These are phyloP conservation scores for Aporophyla nigra DNA, from an alignment of 2,888 invertebrate genomes.

Conservation along the genomic window DNA sequence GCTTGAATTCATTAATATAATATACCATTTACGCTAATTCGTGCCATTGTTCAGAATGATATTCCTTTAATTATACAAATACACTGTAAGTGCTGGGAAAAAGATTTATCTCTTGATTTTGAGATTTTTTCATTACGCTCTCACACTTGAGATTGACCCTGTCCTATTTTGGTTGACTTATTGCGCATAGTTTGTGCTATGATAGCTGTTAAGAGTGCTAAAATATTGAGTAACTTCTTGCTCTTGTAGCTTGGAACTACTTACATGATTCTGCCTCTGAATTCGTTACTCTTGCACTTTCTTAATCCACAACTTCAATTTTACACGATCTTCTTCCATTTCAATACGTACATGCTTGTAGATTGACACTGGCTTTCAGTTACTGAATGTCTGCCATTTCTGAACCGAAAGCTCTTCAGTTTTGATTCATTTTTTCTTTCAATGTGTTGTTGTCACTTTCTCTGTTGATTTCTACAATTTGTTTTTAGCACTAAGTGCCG, in stretches of 20 bases:
- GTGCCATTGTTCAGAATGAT: slow-evolving; percentile 42
- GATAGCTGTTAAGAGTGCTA: slow-evolving; percentile 68
- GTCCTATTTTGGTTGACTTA: slow-evolving; percentile 73
- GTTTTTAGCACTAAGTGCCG: slow-evolving; percentile 11
- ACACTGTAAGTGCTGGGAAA: slow-evolving; percentile 68
- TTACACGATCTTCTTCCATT: slow-evolving; percentile 9
- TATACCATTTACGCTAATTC: slow-evolving; percentile 30
- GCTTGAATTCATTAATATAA: slow-evolving; percentile 24
- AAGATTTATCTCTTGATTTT: slow-evolving; percentile 69
- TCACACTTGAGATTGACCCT: slow-evolving; percentile 85
- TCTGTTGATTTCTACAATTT: slow-evolving; percentile 37
- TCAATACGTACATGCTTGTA: neutral
- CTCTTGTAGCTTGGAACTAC: neutral
- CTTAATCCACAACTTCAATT: neutral
- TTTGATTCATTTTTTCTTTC: slow-evolving; percentile 1
- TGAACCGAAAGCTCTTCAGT: neutral
- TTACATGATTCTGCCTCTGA: slow-evolving; percentile 10
- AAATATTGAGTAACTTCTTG: slow-evolving; percentile 63
- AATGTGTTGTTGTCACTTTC: slow-evolving; percentile 31
- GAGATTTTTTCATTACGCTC: slow-evolving; percentile 72
- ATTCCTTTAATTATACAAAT: slow-evolving; percentile 58
- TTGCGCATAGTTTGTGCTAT: slow-evolving; percentile 70
- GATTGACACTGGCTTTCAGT: neutral
- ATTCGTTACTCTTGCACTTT: neutral
- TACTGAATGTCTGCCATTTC: neutral